A percentile compares a stretch with the other conserved stretches of the same genome.
Evolutionary conservation across 1,140 invertebrate genomes (phyloP).

Genomic region (Popillia japonica): DNA sequence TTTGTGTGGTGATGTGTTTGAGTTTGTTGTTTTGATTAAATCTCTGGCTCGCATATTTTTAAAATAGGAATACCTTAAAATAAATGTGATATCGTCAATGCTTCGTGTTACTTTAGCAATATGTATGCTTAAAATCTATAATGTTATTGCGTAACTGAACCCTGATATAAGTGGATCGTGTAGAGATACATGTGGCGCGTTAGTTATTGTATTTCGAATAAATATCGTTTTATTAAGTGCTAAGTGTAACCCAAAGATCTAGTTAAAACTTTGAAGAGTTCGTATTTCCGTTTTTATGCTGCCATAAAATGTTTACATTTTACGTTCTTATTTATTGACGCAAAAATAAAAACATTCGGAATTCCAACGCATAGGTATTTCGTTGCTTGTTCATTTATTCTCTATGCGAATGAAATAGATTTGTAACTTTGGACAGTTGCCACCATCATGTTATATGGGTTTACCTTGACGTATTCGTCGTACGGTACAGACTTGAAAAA

Average conservation of each 20-base stretch:
- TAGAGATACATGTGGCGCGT: neutral
- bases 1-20: no score
- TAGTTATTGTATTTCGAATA: neutral
- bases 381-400: neutral
- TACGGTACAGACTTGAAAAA: neutral
- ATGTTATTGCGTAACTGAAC: no score
- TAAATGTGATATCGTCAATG: no score
- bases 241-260: neutral
- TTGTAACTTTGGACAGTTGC: constrained; percentile 10
- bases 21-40: no score
- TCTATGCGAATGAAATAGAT: neutral
- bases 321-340: neutral
- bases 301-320: neutral
- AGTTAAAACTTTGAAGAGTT: neutral
- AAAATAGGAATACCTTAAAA: no score
- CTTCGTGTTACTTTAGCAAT: no score
- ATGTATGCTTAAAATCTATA: no score
- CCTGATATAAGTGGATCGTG: no score
- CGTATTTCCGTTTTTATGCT: neutral
- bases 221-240: constrained; percentile 2
- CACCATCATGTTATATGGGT: neutral
- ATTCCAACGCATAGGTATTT: neutral
- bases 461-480: neutral
- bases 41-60: no score
- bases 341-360: constrained; percentile 1